phyloP scores from a whole-genome alignment of 2,113 vertebrate species.

The Crotalus viridis region DNA sequence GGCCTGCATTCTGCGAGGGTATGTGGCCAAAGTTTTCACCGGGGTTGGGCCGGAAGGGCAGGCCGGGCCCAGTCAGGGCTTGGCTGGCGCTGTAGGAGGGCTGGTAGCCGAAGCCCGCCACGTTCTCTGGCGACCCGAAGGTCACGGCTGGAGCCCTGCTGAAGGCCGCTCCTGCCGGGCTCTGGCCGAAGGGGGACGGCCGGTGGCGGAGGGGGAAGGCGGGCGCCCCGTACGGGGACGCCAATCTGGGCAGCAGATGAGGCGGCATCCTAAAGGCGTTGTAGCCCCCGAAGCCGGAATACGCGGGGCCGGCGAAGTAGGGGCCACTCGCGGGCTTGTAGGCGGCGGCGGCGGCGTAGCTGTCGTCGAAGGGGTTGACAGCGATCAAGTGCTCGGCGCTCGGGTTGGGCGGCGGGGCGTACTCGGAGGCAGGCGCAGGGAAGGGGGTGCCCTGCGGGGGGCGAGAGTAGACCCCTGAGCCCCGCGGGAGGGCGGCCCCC shows the following conservation, averaged over 20 bases:
- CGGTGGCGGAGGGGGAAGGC: conserved; percentile 77
- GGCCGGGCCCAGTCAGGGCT: conserved; percentile 70
- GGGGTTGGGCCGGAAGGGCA: conserved; percentile 74
- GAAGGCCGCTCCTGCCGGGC: conserved; percentile 74
- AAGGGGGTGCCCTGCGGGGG: not conserved
- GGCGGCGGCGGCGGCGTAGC: conserved; percentile 72
- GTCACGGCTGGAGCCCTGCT: conserved; percentile 73
- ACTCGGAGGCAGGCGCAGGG: conserved; percentile 77
- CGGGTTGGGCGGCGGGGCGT: conserved; percentile 82
- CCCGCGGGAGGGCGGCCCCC: not conserved
- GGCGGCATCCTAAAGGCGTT: conserved; percentile 77
- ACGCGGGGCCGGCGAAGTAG: conserved; percentile 70
- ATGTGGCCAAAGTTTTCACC: conserved; percentile 73
- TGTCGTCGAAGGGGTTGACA: conserved; percentile 86
- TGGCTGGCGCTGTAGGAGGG: conserved; percentile 66
- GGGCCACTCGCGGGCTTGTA: conserved; percentile 75
- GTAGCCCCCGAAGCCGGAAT: conserved; percentile 75
- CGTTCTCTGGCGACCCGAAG: conserved; percentile 72
- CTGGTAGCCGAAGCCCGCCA: conserved; percentile 67
- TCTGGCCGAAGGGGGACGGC: conserved; percentile 76
- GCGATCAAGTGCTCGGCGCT: conserved; percentile 85
- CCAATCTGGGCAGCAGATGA: conserved; percentile 73
- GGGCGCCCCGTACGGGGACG: conserved; percentile 68
- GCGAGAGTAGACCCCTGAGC: not conserved
- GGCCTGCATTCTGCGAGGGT: conserved; percentile 63